Percentiles rank a stretch among this genome's conserved stretches.
phyloP scores from a whole-genome alignment of 2,888 invertebrate species.

The Acanthosoma haemorrhoidale region DNA sequence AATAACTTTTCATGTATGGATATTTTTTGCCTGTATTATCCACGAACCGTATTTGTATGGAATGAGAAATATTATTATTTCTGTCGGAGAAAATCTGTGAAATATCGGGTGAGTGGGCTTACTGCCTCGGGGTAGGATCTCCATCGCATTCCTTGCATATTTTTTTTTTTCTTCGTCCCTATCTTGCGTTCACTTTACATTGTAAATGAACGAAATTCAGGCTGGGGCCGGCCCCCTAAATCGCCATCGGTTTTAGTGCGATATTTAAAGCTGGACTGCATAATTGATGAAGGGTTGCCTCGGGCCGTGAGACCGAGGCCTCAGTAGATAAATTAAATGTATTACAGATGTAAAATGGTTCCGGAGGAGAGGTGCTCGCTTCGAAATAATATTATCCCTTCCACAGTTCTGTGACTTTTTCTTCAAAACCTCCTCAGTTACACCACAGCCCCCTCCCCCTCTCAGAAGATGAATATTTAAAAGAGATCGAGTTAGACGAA shows the following conservation, averaged over 20 bases:
- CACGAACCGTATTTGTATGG: no score
- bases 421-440: no score
- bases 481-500: conserved; percentile 19
- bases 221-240: no score
- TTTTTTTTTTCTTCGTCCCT: background rate
- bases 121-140: background rate
- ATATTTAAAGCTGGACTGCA: background rate
- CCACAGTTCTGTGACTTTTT: background rate
- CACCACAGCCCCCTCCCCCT: background rate
- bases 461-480: conserved; percentile 20
- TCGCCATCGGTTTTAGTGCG: background rate
- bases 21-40: no score
- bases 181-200: background rate
- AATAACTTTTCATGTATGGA: no score
- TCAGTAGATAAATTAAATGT: background rate
- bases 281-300: background rate
- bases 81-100: background rate
- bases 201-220: conserved; percentile 1
- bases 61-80: no score
- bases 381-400: conserved; percentile 2
- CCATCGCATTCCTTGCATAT: conserved; percentile 1
- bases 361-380: background rate
- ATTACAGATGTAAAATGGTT: conserved; percentile 6
- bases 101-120: background rate
- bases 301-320: background rate